Conservation (phyloP, 2,888 invertebrate species). For the Shargacucullia verbasci region DNA sequence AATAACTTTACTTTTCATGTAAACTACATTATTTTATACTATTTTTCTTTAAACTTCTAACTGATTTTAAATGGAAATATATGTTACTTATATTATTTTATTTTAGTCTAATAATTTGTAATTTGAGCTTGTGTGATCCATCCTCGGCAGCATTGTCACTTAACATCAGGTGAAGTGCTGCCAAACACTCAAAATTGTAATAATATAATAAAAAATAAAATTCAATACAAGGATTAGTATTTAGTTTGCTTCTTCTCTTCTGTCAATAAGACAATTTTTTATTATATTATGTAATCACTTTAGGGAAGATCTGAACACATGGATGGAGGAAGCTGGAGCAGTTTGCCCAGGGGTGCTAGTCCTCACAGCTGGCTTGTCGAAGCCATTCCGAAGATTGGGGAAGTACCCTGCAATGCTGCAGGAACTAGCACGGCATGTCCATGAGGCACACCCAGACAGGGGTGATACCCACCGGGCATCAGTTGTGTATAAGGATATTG, state of each 20-base stretch:
- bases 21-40: too few relatives aligned
- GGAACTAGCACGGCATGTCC: conserved; percentile 98
- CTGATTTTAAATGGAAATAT: too few relatives aligned
- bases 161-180: too few relatives aligned
- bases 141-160: too few relatives aligned
- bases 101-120: too few relatives aligned
- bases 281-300: conserved; percentile 16
- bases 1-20: neutral
- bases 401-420: conserved; percentile 98
- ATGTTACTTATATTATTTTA: too few relatives aligned
- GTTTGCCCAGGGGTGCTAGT: conserved; percentile 96
- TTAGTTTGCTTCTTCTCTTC: too few relatives aligned
- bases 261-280: neutral
- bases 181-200: too few relatives aligned
- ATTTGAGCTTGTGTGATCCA: too few relatives aligned
- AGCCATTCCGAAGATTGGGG: conserved; percentile 98
- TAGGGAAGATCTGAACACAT: conserved; percentile 94
- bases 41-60: too few relatives aligned
- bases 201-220: too few relatives aligned
- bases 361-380: conserved; percentile 97
- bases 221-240: too few relatives aligned
- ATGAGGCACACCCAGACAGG: conserved; percentile 98
- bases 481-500: conserved; percentile 97
- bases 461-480: conserved; percentile 99
- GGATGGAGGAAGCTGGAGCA: conserved; percentile 96